Evolutionary conservation across 2,113 vertebrate species (phyloP).

Genomic region (Syrrhaptes paradoxus): DNA sequence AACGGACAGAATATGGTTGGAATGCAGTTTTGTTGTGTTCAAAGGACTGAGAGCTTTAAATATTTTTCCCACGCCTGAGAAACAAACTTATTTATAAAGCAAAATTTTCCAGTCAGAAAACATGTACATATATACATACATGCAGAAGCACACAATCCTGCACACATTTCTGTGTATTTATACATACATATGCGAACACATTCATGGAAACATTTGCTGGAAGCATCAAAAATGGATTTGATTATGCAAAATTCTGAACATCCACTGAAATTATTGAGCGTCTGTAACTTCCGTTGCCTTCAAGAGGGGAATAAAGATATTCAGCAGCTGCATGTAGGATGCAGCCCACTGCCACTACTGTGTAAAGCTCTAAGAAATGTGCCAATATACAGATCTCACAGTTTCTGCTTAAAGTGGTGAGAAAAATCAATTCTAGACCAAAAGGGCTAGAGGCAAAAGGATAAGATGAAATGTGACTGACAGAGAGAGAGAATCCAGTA

Average conservation of each 20-base stretch:
- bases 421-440: conserved; percentile 21
- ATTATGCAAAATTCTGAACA: not conserved
- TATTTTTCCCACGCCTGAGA: not conserved
- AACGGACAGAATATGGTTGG: not conserved
- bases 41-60: not conserved
- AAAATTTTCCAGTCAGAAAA: conserved; percentile 25
- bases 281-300: conserved; percentile 1
- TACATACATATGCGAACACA: not conserved
- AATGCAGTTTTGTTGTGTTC: not conserved
- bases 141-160: not conserved
- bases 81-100: conserved; percentile 3
- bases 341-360: conserved; percentile 18
- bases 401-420: conserved; percentile 32
- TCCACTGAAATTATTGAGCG: not conserved
- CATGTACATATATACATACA: not conserved
- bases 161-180: not conserved
- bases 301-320: conserved; percentile 7
- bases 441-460: conserved; percentile 22
- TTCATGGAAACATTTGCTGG: not conserved
- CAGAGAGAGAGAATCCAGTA: conserved; percentile 33
- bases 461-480: conserved; percentile 37
- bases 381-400: not conserved
- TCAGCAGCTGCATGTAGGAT: conserved; percentile 41
- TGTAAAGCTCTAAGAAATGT: not conserved
- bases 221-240: not conserved